A percentile compares a stretch with the other conserved stretches of the same genome.
phyloP scores from a whole-genome alignment of 2,888 invertebrate species.

The Trilocha varians region DNA sequence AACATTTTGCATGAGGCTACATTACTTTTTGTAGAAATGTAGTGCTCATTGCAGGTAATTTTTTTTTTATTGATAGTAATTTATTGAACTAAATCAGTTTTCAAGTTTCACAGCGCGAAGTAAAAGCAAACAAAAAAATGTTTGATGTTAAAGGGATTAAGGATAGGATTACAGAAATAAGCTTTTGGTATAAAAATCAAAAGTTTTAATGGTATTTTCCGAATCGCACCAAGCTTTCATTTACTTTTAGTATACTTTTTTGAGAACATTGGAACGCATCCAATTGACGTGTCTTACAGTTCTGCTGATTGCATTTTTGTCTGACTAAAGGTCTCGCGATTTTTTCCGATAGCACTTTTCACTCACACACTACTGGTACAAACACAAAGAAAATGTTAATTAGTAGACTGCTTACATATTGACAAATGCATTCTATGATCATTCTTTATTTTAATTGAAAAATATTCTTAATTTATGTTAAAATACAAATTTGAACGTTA shows the following conservation, averaged over 20 bases:
- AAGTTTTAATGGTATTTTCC: conserved; percentile 74
- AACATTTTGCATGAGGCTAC: too few species aligned
- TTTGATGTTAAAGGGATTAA: background rate
- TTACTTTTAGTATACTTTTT: conserved; percentile 70
- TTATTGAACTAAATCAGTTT: too few species aligned
- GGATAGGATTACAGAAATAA: conserved; percentile 40
- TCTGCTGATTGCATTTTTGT: conserved; percentile 58
- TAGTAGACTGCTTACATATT: background rate
- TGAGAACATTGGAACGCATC: conserved; percentile 51
- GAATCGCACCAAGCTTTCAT: conserved; percentile 74
- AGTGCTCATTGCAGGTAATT: too few species aligned
- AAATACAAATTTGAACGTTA: conserved; percentile 38
- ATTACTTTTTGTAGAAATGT: too few species aligned
- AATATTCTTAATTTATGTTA: conserved; percentile 7
- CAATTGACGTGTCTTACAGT: conserved; percentile 46
- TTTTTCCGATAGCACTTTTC: conserved; percentile 48
- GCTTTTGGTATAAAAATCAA: conserved; percentile 73
- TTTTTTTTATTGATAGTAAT: too few species aligned
- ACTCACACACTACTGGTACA: conserved; percentile 10
- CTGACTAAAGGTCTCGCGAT: conserved; percentile 56
- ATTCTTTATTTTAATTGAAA: background rate
- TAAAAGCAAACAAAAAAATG: too few species aligned
- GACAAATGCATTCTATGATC: background rate
- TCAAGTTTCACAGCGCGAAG: too few species aligned
- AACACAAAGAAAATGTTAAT: background rate